These are phyloP conservation scores for Listronotus oregonensis DNA, from an alignment of 1,140 invertebrate species.

Conservation along the genomic window DNA sequence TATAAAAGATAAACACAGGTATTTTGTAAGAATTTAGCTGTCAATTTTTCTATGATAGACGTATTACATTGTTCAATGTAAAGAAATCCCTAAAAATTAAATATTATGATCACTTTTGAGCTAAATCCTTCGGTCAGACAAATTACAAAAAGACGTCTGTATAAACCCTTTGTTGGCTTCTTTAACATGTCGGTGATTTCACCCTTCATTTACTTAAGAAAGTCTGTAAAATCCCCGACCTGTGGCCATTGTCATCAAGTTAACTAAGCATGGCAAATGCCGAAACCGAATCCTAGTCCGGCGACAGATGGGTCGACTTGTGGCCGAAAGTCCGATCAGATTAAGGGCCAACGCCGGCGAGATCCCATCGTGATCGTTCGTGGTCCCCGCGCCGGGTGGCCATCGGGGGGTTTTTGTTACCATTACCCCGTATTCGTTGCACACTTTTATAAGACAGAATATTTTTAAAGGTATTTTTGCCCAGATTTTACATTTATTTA, in stretches of 20 bases:
- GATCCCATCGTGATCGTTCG: background rate
- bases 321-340: constrained; percentile 16
- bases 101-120: too few relatives aligned
- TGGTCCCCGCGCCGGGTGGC: constrained; percentile 1
- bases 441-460: too few relatives aligned
- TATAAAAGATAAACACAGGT: too few relatives aligned
- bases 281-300: constrained; percentile 10
- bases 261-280: constrained; percentile 15
- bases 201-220: constrained; percentile 15
- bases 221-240: constrained; percentile 15
- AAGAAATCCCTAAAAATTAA: too few relatives aligned
- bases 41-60: too few relatives aligned
- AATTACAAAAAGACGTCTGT: background rate
- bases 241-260: constrained; percentile 14
- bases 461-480: too few relatives aligned
- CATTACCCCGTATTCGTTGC: background rate
- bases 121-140: too few relatives aligned
- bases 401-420: background rate
- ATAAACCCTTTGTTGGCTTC: constrained; percentile 7
- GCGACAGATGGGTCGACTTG: constrained; percentile 14
- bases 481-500: too few relatives aligned
- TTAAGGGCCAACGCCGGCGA: background rate
- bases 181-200: constrained; percentile 6
- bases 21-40: too few relatives aligned
- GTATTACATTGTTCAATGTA: too few relatives aligned